These are phyloP conservation scores for Microcebus murinus DNA, from an alignment of 2,113 vertebrate species.

Conservation along the genomic window DNA sequence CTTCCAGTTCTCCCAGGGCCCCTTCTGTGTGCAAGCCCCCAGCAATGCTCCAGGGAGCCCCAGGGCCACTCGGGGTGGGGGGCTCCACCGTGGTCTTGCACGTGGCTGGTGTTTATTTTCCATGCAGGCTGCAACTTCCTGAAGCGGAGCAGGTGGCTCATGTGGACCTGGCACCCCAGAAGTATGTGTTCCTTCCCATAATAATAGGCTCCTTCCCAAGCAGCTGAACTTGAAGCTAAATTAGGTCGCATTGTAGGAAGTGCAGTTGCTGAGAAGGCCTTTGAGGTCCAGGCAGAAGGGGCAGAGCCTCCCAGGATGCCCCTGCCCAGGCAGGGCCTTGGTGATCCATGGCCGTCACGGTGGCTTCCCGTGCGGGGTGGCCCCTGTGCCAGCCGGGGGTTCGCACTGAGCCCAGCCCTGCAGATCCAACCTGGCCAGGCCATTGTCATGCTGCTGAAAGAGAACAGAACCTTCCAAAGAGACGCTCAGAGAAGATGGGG, in stretches of 20 bases:
- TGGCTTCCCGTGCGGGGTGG: no score
- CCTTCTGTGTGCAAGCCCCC: no score
- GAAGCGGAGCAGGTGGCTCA: not conserved
- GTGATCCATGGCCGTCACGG: not conserved
- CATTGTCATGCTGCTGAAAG: no score
- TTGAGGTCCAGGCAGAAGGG: not conserved
- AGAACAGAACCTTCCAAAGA: not conserved
- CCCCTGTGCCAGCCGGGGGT: not conserved
- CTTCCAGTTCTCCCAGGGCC: not conserved
- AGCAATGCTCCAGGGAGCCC: not conserved
- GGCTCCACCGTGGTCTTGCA: accelerated
- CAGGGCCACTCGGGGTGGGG: accelerated
- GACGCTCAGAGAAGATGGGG: not conserved
- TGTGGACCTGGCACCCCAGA: not conserved
- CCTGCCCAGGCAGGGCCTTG: not conserved
- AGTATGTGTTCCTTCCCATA: no score
- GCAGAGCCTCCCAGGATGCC: no score
- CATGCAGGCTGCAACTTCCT: not conserved
- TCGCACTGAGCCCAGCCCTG: not conserved
- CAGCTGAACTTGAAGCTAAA: not conserved
- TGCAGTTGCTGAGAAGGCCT: not conserved
- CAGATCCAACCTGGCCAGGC: not conserved
- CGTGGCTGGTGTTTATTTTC: not conserved
- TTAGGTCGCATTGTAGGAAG: not conserved
- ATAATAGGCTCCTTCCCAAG: not conserved